phyloP scores from a whole-genome alignment of 2,888 invertebrate genomes.

The Acronicta leporina region DNA sequence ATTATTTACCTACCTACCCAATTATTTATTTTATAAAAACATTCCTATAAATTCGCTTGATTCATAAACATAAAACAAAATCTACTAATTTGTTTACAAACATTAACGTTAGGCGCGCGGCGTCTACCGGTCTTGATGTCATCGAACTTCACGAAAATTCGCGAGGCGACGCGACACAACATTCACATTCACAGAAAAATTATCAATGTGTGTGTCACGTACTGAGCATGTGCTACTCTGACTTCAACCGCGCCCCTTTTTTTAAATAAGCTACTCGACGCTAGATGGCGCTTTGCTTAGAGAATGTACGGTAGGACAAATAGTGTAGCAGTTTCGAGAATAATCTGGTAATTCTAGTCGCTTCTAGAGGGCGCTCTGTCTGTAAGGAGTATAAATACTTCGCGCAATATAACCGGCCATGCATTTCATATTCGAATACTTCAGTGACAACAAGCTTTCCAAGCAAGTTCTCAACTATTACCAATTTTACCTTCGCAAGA shows the following conservation, averaged over 20 bases:
- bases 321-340: conserved; percentile 16
- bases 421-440: conserved; percentile 55
- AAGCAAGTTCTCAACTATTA: conserved; percentile 2
- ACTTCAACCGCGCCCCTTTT: not conserved
- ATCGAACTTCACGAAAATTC: conserved; percentile 48
- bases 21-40: too few species aligned
- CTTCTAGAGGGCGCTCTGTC: conserved; percentile 69
- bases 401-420: conserved; percentile 26
- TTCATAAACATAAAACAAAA: not conserved
- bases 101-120: conserved; percentile 4
- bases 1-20: too few species aligned
- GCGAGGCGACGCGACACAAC: conserved; percentile 17
- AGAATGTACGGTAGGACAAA: not conserved
- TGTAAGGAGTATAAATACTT: conserved; percentile 60
- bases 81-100: conserved; percentile 19
- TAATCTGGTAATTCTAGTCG: conserved; percentile 62
- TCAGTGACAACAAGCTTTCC: conserved; percentile 31
- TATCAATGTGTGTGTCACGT: conserved; percentile 28
- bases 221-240: conserved; percentile 8
- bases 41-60: not conserved
- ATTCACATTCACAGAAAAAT: not conserved
- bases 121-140: not conserved
- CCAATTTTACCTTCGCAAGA: conserved; percentile 19
- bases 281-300: conserved; percentile 71
- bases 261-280: conserved; percentile 61